Conservation (phyloP, 2,113 vertebrate species). For the Parus major region DNA sequence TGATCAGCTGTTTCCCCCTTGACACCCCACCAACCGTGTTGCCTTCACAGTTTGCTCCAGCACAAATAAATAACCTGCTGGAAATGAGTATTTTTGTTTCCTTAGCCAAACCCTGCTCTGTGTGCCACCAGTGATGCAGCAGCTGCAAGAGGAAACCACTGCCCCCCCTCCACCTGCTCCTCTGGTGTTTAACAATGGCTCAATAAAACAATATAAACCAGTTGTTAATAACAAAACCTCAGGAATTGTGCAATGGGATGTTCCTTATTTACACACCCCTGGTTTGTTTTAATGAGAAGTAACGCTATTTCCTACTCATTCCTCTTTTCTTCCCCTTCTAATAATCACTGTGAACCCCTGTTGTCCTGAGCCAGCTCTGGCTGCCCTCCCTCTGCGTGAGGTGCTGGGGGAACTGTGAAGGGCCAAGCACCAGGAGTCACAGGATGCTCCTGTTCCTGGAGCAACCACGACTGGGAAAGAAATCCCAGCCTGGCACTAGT, state of each 20-base stretch:
- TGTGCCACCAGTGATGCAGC: not conserved
- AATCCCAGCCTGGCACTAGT: not conserved
- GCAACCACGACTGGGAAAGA: fast-evolving
- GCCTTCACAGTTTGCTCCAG: not conserved
- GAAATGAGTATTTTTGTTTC: not conserved
- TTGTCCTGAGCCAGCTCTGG: not conserved
- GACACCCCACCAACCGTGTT: not conserved
- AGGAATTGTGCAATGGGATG: not conserved
- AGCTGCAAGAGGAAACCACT: not conserved
- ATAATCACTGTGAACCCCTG: not conserved
- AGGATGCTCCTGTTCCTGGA: not conserved
- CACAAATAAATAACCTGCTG: slow-evolving; percentile 2
- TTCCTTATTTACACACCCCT: not conserved
- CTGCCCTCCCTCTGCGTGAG: not conserved
- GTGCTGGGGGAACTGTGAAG: not conserved
- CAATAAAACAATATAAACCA: not conserved
- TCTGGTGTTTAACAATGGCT: not conserved
- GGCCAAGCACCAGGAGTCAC: not conserved
- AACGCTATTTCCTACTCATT: not conserved
- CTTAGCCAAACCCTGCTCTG: not conserved
- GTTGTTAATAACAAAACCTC: not conserved
- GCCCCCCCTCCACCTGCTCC: not conserved
- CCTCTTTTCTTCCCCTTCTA: not conserved
- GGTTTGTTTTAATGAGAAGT: not conserved
- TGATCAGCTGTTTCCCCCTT: not conserved